Base-by-base conservation (phyloP, 1,140 invertebrate genomes). In the Drosophila biarmipes region DNA sequence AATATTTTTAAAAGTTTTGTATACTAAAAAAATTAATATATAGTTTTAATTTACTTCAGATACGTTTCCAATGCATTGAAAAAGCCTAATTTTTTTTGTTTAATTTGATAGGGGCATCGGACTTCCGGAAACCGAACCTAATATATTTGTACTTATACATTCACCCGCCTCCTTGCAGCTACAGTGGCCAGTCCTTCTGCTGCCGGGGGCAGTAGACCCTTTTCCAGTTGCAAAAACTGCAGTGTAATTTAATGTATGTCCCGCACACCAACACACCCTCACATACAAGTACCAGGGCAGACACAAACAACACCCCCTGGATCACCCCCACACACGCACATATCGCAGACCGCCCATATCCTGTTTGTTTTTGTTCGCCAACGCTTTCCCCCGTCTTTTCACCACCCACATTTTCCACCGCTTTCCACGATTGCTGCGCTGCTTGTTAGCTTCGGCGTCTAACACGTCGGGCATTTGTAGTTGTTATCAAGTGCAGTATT, bases 401-500 rank as follows among this genome's bases (percentile, higher is more conserved):
- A 2, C 8, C 38, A 21, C 21, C 69, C 46, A 29, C 21, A 55
- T 62, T 48, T 56, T 24, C 42, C 53, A 15, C 31, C 17, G 31
- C 48, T 61, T 57, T 53, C 46, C 45, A 46, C 61, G 67, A 46
- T 61, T 31, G 46, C 74, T 80, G 78, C 72, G 72, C 66, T 66
- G 55, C 78, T 80, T 80, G 78, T 80, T 80, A 80, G 78, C 72
- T 62, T 55, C 64, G 73, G 63, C 78, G 67, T 80, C 78, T 80
- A 80, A 80, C 78, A 80, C 78, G 59, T 73, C 73, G 73, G 59
- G 66, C 72, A 80, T 80, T 80, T 80, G 72, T 80, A 80, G 78
- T 81, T 81, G 78, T 81, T 81, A 81, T 81, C 78, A 81, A 81
- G 78, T 81, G 73, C 78, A 81, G 78, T 73, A 81, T 81, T 81